Evolutionary conservation across 2,888 invertebrate species (phyloP).

Genomic region (Eupithecia tripunctaria): DNA sequence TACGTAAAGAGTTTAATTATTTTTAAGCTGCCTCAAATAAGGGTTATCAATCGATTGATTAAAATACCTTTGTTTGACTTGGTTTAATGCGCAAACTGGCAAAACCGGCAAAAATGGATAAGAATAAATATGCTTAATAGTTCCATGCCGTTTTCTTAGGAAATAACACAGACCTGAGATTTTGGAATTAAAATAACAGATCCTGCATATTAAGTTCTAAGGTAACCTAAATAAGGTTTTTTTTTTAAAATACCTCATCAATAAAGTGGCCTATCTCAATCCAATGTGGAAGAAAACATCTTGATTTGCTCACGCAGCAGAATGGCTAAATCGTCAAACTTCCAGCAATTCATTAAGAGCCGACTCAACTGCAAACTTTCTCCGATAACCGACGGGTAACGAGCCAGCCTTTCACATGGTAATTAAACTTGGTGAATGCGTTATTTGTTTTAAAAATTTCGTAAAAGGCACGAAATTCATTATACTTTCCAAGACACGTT

Average conservation of each 20-base stretch:
- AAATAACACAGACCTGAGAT: too few species aligned
- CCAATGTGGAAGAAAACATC: not conserved
- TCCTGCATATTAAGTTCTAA: too few species aligned
- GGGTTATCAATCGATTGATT: not conserved
- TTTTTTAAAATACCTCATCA: too few species aligned
- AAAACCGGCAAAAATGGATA: too few species aligned
- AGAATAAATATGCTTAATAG: too few species aligned
- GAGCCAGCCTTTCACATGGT: conserved; percentile 33
- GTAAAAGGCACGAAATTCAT: not conserved
- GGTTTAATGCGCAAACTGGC: too few species aligned
- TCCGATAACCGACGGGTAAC: conserved; percentile 32
- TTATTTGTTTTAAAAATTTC: not conserved
- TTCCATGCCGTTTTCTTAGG: too few species aligned
- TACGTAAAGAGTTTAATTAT: too few species aligned
- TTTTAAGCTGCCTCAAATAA: not conserved
- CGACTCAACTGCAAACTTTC: conserved; percentile 37
- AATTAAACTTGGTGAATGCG: conserved; percentile 14
- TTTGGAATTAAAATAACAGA: too few species aligned
- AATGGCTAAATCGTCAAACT: conserved; percentile 4
- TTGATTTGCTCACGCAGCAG: not conserved
- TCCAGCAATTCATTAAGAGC: not conserved
- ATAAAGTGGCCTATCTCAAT: not conserved
- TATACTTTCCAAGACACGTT: not conserved
- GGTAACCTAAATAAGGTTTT: too few species aligned
- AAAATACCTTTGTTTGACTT: too few species aligned